phyloP scores from a whole-genome alignment of 2,888 invertebrate species.

The Lochmaea crataegi region DNA sequence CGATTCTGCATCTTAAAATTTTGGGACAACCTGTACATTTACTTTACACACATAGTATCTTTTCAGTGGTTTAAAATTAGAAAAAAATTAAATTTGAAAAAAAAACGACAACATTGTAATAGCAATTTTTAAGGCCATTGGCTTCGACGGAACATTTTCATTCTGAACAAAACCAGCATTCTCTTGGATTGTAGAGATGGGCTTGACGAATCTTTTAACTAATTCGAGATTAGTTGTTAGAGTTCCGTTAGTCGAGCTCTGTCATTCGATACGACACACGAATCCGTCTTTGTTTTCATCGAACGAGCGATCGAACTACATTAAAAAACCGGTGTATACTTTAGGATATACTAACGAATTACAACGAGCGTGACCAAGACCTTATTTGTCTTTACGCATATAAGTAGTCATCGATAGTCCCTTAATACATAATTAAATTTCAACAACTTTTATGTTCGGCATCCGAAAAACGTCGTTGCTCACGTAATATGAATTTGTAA shows the following conservation, averaged over 20 bases:
- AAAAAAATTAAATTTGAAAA: background rate
- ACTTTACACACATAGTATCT: background rate
- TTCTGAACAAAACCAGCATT: conserved; percentile 1
- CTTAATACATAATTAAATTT: background rate
- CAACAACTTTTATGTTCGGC: no score
- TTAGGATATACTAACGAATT: background rate
- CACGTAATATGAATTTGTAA: no score
- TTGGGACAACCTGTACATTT: no score
- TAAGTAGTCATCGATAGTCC: background rate
- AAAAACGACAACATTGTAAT: conserved; percentile 1
- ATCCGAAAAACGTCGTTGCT: no score
- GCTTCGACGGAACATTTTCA: conserved; percentile 6
- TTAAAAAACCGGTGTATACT: conserved; percentile 3
- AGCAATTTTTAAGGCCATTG: conserved; percentile 9
- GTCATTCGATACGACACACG: background rate
- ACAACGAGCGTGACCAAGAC: background rate
- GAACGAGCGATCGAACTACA: background rate
- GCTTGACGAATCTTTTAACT: background rate
- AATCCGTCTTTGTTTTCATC: background rate
- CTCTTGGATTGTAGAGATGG: conserved; percentile 1
- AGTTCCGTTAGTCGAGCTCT: background rate
- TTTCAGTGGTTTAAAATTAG: background rate
- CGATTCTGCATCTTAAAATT: no score
- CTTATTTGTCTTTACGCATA: background rate
- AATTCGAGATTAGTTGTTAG: conserved; percentile 3